phyloP scores from a whole-genome alignment of 2,797 vertebrate species.

The Gymnocypris eckloni region DNA sequence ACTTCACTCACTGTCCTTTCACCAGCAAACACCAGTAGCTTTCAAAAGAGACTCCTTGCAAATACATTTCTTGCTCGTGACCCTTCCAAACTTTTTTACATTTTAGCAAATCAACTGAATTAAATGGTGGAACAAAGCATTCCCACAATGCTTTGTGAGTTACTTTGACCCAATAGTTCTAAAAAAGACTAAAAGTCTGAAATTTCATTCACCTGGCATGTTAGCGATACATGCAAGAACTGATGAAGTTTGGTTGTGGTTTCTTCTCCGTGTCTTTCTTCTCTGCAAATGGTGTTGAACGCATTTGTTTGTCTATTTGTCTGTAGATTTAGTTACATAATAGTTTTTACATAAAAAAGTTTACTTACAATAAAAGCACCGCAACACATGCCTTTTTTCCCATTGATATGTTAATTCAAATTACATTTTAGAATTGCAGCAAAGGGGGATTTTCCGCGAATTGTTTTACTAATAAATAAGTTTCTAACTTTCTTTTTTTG shows the following conservation, averaged over 20 bases:
- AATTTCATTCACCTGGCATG: background rate
- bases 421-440: background rate
- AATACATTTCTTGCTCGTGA: background rate
- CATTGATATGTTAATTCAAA: background rate
- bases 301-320: background rate
- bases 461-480: too few relatives aligned
- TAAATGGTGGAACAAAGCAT: background rate
- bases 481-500: background rate
- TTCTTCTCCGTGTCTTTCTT: background rate
- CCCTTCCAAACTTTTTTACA: constrained; percentile 17
- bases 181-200: background rate
- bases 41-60: background rate
- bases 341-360: background rate
- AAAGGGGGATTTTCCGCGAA: background rate
- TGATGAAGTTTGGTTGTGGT: background rate
- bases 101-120: constrained; percentile 8
- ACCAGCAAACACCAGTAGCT: background rate
- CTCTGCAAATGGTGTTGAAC: background rate
- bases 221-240: background rate
- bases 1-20: background rate
- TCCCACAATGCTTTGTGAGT: constrained; percentile 13
- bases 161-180: background rate
- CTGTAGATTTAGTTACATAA: background rate
- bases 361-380: background rate
- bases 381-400: background rate